Conservation (phyloP, 2,113 vertebrate genomes). For the Podilymbus podiceps region DNA sequence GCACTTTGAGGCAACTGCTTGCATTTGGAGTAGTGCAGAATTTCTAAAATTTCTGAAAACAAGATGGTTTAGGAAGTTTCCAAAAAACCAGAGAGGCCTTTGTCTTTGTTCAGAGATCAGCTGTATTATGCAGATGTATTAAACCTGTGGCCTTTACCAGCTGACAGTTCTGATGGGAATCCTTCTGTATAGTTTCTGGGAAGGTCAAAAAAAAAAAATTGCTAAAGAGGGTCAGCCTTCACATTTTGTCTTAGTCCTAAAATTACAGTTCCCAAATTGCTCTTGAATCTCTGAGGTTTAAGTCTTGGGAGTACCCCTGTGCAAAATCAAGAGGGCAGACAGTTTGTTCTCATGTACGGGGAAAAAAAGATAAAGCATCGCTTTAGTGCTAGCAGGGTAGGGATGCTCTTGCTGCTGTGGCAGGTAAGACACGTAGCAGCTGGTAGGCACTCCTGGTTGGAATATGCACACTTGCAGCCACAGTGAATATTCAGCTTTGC, state of each 20-base stretch:
- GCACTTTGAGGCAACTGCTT: background rate
- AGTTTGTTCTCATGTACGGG: background rate
- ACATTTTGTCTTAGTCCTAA: background rate
- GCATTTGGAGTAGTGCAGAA: background rate
- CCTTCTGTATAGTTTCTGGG: background rate
- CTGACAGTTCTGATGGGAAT: background rate
- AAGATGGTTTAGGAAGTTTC: background rate
- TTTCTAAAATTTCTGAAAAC: background rate
- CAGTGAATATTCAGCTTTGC: background rate
- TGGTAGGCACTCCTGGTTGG: background rate
- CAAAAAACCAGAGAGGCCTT: background rate
- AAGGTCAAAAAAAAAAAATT: background rate
- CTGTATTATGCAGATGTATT: background rate
- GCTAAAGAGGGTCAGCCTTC: background rate
- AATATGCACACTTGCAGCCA: background rate
- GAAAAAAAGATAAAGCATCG: background rate
- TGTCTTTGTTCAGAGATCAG: background rate
- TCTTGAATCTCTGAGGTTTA: background rate
- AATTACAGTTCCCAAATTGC: background rate
- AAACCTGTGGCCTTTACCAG: background rate
- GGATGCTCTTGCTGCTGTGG: background rate
- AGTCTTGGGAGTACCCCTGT: background rate
- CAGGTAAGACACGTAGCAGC: background rate
- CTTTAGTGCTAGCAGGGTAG: too few relatives aligned
- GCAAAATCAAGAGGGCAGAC: background rate